Evolutionary conservation across 2,797 vertebrate species (phyloP).

Genomic region (Lemur catta): DNA sequence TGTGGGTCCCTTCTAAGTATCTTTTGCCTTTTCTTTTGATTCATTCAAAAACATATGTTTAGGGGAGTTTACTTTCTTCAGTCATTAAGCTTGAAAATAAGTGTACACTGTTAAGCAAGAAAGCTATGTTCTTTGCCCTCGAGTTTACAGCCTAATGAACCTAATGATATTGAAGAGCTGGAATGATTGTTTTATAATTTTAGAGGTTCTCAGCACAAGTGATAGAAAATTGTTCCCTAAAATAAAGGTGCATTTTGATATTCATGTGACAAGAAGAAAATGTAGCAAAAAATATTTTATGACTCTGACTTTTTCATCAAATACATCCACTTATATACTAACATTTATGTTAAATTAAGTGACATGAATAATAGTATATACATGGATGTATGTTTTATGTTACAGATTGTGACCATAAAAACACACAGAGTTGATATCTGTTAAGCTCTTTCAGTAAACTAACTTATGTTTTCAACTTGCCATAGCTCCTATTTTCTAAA

Average conservation of each 20-base stretch:
- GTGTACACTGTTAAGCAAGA: neutral
- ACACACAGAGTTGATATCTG: neutral
- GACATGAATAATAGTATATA: neutral
- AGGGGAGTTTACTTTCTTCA: neutral
- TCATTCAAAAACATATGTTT: neutral
- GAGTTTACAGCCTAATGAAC: neutral
- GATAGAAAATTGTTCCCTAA: neutral
- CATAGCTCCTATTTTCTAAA: neutral
- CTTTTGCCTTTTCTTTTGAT: neutral
- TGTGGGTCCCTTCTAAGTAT: neutral
- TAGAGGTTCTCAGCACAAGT: neutral
- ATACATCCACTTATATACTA: neutral
- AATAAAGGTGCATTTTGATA: constrained; percentile 14
- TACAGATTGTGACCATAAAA: neutral
- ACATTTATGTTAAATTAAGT: neutral
- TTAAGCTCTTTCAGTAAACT: neutral
- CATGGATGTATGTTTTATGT: neutral
- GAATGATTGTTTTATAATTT: neutral
- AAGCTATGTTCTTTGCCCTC: neutral
- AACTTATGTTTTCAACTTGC: neutral
- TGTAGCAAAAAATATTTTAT: neutral
- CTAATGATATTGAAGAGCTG: neutral
- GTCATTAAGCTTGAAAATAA: neutral
- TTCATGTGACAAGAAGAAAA: neutral
- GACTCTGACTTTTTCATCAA: neutral